Conservation (phyloP, 2,113 vertebrate genomes). For the Ploceus nigricollis region DNA sequence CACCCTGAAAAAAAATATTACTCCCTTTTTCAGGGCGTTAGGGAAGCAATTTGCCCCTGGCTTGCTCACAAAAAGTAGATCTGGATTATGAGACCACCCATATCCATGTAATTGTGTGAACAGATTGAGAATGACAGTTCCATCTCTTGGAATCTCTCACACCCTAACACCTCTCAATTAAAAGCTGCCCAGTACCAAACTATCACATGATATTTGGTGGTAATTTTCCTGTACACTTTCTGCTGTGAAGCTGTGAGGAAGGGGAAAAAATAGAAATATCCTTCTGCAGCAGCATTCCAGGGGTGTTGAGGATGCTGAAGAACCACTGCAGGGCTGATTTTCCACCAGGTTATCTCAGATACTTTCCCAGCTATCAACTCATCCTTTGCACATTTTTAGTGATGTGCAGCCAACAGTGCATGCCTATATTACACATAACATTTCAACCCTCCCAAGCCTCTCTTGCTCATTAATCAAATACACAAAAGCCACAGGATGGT, state of each 20-base stretch:
- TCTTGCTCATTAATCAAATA: background rate
- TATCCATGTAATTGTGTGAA: background rate
- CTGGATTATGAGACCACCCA: background rate
- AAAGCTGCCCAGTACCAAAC: background rate
- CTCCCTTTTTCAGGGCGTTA: background rate
- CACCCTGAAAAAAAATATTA: background rate
- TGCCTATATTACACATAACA: rapidly evolving
- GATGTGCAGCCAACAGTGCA: background rate
- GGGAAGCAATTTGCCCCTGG: background rate
- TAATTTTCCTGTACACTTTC: background rate
- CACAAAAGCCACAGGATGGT: background rate
- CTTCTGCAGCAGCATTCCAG: background rate
- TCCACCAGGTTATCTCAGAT: background rate
- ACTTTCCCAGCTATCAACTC: background rate
- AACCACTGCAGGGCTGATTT: background rate
- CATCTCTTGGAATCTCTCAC: background rate
- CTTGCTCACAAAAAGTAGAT: background rate
- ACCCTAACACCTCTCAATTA: background rate
- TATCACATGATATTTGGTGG: rapidly evolving
- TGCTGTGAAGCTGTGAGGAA: background rate
- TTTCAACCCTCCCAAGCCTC: background rate
- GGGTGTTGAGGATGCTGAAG: background rate
- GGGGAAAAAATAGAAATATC: rapidly evolving
- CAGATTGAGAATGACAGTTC: background rate
- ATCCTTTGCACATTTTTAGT: background rate